These are phyloP conservation scores for Protonibea diacanthus DNA, from an alignment of 2,797 vertebrate species.

Conservation along the genomic window DNA sequence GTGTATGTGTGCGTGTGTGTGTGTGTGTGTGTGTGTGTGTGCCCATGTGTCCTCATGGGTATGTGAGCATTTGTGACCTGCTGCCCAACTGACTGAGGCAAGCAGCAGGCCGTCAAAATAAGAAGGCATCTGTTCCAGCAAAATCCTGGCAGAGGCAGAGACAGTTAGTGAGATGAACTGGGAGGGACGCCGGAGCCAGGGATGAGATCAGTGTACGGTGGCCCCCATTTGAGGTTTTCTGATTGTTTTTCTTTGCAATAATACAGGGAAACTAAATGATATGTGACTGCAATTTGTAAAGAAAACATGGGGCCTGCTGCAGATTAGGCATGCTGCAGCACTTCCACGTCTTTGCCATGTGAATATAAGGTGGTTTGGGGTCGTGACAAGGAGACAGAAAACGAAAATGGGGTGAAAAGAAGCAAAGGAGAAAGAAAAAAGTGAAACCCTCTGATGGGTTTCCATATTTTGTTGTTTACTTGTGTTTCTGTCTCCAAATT, in stretches of 20 bases:
- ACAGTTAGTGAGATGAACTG: conserved; percentile 74
- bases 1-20: conserved; percentile 5
- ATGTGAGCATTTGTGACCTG: conserved; percentile 73
- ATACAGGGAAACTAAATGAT: conserved; percentile 81
- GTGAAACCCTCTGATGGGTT: background rate
- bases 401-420: conserved; percentile 30
- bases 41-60: conserved; percentile 61
- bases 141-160: conserved; percentile 70
- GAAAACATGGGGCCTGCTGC: conserved; percentile 73
- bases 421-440: background rate
- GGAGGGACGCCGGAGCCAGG: conserved; percentile 56
- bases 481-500: background rate
- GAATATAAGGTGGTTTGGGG: conserved; percentile 54
- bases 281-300: conserved; percentile 80
- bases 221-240: conserved; percentile 67
- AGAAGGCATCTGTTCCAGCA: conserved; percentile 79
- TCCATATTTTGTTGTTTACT: conserved; percentile 2
- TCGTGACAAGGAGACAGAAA: conserved; percentile 48
- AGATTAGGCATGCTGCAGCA: conserved; percentile 69
- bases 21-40: conserved; percentile 14
- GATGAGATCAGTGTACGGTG: conserved; percentile 61
- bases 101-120: conserved; percentile 76
- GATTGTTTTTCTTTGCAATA: conserved; percentile 79
- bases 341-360: conserved; percentile 61
- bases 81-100: conserved; percentile 73